Conservation (phyloP, 2,888 invertebrate genomes). For the Sycophila texana region DNA sequence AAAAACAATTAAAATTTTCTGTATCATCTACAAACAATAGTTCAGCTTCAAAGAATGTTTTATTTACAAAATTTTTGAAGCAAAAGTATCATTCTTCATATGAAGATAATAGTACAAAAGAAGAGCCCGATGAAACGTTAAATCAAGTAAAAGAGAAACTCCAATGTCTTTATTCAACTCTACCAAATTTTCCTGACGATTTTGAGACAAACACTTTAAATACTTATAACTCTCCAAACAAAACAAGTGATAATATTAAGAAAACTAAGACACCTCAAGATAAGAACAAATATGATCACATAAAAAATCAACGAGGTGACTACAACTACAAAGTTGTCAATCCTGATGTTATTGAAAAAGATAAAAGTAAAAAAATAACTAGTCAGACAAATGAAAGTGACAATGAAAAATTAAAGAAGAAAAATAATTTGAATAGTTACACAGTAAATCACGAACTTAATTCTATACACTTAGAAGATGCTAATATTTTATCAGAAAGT, state of each 20-base stretch:
- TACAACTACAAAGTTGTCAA: constrained; percentile 7
- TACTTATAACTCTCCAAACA: constrained; percentile 2
- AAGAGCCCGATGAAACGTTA: constrained; percentile 58
- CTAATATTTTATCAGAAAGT: background rate
- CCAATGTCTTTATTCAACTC: constrained; percentile 63
- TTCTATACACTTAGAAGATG: background rate
- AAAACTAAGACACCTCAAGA: background rate
- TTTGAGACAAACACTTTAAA: background rate
- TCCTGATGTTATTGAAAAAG: background rate
- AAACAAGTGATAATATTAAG: background rate
- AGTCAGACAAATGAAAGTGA: background rate
- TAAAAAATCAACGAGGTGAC: background rate
- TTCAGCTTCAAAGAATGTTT: background rate
- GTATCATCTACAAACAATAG: constrained; percentile 2
- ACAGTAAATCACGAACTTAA: background rate
- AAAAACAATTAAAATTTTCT: constrained; percentile 3
- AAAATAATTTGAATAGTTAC: background rate
- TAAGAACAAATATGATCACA: background rate
- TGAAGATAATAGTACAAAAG: background rate
- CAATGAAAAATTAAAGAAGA: constrained; percentile 4
- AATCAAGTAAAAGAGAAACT: constrained; percentile 62
- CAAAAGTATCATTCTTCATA: background rate
- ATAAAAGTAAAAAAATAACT: too few relatives aligned
- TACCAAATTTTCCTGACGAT: constrained; percentile 58
- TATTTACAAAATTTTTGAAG: background rate